Evolutionary conservation across 2,888 invertebrate genomes (phyloP).

Genomic region (Aspidiotus rigidus): DNA sequence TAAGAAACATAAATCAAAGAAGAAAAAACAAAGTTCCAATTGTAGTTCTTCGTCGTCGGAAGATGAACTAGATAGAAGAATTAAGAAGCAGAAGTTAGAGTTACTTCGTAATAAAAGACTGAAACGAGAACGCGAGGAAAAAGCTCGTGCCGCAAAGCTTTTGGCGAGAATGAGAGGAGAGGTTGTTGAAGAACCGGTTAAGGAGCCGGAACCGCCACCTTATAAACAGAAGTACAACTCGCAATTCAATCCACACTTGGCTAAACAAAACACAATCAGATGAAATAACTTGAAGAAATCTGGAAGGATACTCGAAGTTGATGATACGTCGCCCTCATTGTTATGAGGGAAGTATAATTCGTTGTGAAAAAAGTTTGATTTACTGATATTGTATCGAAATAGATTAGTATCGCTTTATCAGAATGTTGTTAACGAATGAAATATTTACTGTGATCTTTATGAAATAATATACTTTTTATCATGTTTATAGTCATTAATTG

Average conservation of each 20-base stretch:
- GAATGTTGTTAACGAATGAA: too few relatives aligned
- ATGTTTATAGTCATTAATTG: too few relatives aligned
- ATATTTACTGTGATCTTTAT: too few relatives aligned
- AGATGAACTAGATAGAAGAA: background rate
- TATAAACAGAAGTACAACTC: constrained; percentile 81
- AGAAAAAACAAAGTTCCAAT: constrained; percentile 36
- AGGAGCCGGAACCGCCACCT: constrained; percentile 41
- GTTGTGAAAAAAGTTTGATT: too few relatives aligned
- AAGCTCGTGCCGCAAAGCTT: constrained; percentile 58
- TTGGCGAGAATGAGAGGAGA: constrained; percentile 60
- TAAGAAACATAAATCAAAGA: constrained; percentile 18
- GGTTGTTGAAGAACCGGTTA: constrained; percentile 37
- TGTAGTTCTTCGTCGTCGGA: background rate
- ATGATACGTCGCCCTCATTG: too few relatives aligned
- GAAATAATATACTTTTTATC: too few relatives aligned
- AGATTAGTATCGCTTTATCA: too few relatives aligned
- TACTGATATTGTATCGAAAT: too few relatives aligned
- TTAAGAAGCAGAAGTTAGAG: constrained; percentile 7
- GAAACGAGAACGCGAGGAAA: constrained; percentile 71
- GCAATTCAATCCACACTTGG: constrained; percentile 88
- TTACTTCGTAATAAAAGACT: constrained; percentile 64
- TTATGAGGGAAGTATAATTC: too few relatives aligned
- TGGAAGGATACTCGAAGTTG: too few relatives aligned
- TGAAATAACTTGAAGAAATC: background rate
- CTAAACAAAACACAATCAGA: constrained; percentile 58